Evolutionary conservation across 2,888 invertebrate species (phyloP).

Genomic region (Acanthoscelides obtectus): DNA sequence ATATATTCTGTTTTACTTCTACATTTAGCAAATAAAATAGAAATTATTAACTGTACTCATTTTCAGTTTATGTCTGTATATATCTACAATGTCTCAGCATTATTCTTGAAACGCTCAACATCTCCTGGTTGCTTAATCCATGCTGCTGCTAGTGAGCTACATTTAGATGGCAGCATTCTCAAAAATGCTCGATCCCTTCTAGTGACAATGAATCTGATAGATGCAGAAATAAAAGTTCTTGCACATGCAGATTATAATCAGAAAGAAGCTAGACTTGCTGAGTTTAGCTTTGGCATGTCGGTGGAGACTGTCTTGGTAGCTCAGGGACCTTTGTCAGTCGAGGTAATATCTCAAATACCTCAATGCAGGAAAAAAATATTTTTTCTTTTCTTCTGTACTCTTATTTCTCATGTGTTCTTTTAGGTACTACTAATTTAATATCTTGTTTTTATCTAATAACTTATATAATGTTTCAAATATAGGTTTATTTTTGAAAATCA

Average conservation of each 20-base stretch:
- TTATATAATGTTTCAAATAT: too few species aligned
- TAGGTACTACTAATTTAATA: too few species aligned
- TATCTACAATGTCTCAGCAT: slow-evolving; percentile 66
- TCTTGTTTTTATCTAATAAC: too few species aligned
- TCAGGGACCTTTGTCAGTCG: slow-evolving; percentile 79
- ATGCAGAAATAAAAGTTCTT: slow-evolving; percentile 59
- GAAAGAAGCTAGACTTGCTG: slow-evolving; percentile 64
- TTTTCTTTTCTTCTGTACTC: background rate
- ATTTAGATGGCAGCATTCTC: slow-evolving; percentile 65
- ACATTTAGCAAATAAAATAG: too few species aligned
- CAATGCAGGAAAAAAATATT: background rate
- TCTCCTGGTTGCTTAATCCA: slow-evolving; percentile 67
- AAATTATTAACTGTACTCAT: slow-evolving; percentile 4
- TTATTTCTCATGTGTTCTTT: background rate
- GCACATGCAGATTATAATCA: slow-evolving; percentile 47
- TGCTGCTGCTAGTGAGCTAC: slow-evolving; percentile 64
- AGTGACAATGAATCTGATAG: slow-evolving; percentile 67
- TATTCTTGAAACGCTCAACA: slow-evolving; percentile 54
- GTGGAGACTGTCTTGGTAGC: slow-evolving; percentile 75
- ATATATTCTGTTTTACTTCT: too few species aligned
- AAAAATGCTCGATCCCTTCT: slow-evolving; percentile 65
- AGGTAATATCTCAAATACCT: slow-evolving; percentile 51
- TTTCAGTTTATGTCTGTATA: slow-evolving; percentile 80
- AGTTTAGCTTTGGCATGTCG: slow-evolving; percentile 67
- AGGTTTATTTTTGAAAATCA: too few species aligned